A percentile compares a stretch with the other conserved stretches of the same genome.
phyloP scores from a whole-genome alignment of 2,797 vertebrate species.

The Phoeniculus purpureus region DNA sequence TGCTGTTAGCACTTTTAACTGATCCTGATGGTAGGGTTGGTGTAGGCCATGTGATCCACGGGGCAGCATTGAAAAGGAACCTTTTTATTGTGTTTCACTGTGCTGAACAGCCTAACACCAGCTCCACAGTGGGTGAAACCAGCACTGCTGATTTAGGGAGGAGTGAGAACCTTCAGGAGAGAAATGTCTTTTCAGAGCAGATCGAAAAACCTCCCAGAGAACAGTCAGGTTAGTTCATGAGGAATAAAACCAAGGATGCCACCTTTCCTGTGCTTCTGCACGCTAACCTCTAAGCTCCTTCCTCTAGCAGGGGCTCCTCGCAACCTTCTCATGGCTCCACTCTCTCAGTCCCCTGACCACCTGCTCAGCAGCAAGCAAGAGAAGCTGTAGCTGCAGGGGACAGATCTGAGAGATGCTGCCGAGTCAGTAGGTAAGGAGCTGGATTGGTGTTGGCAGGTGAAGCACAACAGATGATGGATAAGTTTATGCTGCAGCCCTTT shows the following conservation, averaged over 20 bases:
- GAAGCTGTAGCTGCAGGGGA: not conserved
- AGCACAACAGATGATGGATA: not conserved
- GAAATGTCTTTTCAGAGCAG: not conserved
- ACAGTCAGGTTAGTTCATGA: not conserved
- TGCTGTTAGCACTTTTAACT: not conserved
- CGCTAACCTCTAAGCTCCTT: not conserved
- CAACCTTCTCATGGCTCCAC: not conserved
- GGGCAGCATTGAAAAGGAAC: not conserved
- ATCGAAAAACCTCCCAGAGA: not conserved
- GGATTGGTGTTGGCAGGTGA: not conserved
- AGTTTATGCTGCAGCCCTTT: not conserved
- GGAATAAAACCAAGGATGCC: not conserved
- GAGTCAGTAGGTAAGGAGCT: not conserved
- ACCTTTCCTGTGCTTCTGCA: not conserved
- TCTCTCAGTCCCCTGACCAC: not conserved
- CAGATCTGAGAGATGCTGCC: not conserved
- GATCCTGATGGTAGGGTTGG: not conserved
- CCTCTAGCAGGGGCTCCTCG: rapidly evolving
- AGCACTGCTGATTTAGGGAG: not conserved
- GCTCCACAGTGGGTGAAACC: not conserved
- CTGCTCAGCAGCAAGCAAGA: rapidly evolving
- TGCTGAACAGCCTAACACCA: not conserved
- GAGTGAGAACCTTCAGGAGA: not conserved
- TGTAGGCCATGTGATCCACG: not conserved
- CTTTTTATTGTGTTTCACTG: not conserved